Evolutionary conservation across 2,888 invertebrate genomes (phyloP), one percentile per base, ranked within the genome.

Genomic region (Micropterix aruncella): DNA sequence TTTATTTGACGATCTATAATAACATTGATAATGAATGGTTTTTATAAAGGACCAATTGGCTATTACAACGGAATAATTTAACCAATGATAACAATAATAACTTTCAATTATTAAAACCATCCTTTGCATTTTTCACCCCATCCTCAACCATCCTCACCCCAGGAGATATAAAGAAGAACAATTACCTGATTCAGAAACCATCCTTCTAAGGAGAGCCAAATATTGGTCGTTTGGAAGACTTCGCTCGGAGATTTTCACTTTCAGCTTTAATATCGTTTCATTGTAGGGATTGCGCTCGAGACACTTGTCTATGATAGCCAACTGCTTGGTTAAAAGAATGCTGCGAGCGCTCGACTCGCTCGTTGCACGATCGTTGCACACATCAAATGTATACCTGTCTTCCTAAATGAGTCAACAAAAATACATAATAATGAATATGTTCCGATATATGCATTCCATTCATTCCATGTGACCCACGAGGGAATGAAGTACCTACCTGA

Each of bases 221-320:
- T 49, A 51, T 38, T 51, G 48, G 16, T 51, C 49, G 38, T 47
- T 49, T 9, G 48, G 49, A 40, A 51, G 12, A 39, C 41, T 45
- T 36, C 46, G 45, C 38, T 49, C 48, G 2, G 49, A 47, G 60
- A 61, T 57, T n/a, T 55, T 52, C 12, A 65, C 56, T 39, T 62
- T 65, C 9, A 57, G 45, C 17, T 54, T 53, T 40, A 79, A 60
- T 16, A 83, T 59, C 42, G 58, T 54, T 38, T 69, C 68, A 44
- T 73, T 73, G 45, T 67, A 62, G 2, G 68, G 62, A 61, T 80
- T 80, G 38, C 66, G 62, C 18, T 63, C 60, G 3, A 83, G 55
- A 1, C 78, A 80, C 55, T 72, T 74, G 44, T 80, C 76, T 4
- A 80, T 57, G 39, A 79, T 77, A 9, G 75, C 66, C 40, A 81